Conservation (phyloP, 2,797 vertebrate species). For the Neopelma chrysocephalum region DNA sequence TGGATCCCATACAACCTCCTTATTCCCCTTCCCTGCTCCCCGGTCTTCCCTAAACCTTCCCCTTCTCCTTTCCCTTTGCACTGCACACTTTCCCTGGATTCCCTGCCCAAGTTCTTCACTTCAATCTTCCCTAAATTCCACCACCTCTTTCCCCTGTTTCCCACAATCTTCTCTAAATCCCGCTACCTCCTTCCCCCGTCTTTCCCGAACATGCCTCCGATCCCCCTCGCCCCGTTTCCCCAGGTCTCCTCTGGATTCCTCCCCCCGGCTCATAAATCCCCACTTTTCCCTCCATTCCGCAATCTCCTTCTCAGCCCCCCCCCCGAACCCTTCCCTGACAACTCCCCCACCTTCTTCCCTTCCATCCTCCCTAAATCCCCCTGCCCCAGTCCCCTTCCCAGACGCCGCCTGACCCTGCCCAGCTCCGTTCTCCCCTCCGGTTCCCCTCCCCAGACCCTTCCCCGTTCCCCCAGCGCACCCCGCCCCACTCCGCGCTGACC, state of each 20-base stretch:
- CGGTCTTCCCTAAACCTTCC: background rate
- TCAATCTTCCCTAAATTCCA: background rate
- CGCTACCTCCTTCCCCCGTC: background rate
- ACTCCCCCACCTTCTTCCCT: background rate
- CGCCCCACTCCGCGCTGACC: too few relatives aligned
- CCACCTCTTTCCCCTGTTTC: background rate
- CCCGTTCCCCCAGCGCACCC: too few relatives aligned
- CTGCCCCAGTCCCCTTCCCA: background rate
- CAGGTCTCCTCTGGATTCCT: background rate
- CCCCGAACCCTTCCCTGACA: background rate
- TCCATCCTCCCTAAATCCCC: background rate
- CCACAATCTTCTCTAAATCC: background rate
- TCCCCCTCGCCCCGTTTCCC: rapidly evolving
- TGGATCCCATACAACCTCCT: background rate
- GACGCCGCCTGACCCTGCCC: too few relatives aligned
- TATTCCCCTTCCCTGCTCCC: background rate
- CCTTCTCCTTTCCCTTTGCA: background rate
- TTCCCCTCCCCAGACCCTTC: background rate
- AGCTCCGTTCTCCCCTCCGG: too few relatives aligned
- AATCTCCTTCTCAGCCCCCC: background rate
- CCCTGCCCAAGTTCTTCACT: background rate
- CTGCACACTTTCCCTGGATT: background rate
- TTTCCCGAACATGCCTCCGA: background rate
- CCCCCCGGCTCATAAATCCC: background rate
- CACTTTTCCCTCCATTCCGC: background rate